Conservation (phyloP, 2,113 vertebrate genomes). For the Gnathochromis pfefferi region DNA sequence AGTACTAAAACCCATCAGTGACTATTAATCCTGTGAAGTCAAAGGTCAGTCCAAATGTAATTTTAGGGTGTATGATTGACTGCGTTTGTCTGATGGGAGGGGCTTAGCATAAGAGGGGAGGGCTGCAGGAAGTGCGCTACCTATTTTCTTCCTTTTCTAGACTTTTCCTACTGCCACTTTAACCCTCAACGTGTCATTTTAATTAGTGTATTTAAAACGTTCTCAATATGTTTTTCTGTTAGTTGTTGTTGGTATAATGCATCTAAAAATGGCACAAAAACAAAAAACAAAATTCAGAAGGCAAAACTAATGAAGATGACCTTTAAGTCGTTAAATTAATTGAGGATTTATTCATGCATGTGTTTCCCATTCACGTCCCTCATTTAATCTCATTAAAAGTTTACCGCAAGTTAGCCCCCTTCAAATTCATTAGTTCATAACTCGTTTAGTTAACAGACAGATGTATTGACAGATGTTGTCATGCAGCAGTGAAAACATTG, state of each 20-base stretch:
- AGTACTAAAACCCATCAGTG: neutral
- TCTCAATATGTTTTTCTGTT: neutral
- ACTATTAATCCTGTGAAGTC: neutral
- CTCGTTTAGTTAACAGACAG: neutral
- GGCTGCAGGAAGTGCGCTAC: neutral
- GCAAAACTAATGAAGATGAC: neutral
- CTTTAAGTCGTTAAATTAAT: neutral
- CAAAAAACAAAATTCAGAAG: neutral
- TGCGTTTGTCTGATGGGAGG: neutral
- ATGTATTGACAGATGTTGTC: conserved; percentile 12
- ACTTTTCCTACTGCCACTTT: neutral
- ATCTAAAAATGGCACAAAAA: neutral
- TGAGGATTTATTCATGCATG: neutral
- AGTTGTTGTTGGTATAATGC: neutral
- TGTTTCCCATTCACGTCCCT: neutral
- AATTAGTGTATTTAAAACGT: neutral
- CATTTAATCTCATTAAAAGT: neutral
- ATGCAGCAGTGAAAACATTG: neutral
- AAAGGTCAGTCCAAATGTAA: neutral
- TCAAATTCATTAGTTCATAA: neutral
- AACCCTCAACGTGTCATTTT: neutral
- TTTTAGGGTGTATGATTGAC: neutral
- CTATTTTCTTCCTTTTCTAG: neutral
- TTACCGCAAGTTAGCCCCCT: neutral
- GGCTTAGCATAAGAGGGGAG: neutral